Evolutionary conservation across 2,797 vertebrate genomes (phyloP).

Genomic region (Catamblyrhynchus diadema): DNA sequence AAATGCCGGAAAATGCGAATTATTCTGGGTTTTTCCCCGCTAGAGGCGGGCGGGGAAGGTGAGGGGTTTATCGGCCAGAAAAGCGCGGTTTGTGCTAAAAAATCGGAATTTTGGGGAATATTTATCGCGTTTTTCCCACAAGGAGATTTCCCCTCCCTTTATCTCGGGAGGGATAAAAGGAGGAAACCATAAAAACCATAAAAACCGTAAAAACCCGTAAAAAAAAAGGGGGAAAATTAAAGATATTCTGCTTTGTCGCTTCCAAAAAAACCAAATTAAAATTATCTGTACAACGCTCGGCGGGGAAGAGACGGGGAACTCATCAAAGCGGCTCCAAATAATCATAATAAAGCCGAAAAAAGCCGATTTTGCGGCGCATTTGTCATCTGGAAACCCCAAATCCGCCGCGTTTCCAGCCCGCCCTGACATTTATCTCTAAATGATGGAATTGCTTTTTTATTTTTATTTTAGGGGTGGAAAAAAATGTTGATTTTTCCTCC

Average conservation of each 20-base stretch:
- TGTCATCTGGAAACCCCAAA: background rate
- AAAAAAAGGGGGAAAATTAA: background rate
- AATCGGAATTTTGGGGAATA: background rate
- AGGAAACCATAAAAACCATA: background rate
- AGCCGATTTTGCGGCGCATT: background rate
- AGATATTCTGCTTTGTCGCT: background rate
- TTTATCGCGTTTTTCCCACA: accelerated
- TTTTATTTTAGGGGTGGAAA: background rate
- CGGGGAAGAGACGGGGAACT: background rate
- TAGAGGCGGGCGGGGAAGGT: too few relatives aligned
- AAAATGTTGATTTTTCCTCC: background rate
- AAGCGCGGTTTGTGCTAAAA: accelerated
- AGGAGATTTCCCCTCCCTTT: background rate
- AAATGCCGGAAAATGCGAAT: background rate
- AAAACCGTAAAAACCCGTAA: background rate
- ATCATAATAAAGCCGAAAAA: background rate
- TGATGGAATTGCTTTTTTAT: background rate
- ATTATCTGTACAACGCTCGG: too few relatives aligned
- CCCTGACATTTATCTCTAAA: background rate
- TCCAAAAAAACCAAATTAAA: background rate
- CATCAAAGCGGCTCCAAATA: background rate
- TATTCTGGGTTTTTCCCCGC: background rate
- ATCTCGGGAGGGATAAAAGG: background rate
- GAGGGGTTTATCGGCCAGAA: background rate
- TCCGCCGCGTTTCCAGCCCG: too few relatives aligned